phyloP scores from a whole-genome alignment of 2,113 vertebrate species.

The Coracopsis vasa region DNA sequence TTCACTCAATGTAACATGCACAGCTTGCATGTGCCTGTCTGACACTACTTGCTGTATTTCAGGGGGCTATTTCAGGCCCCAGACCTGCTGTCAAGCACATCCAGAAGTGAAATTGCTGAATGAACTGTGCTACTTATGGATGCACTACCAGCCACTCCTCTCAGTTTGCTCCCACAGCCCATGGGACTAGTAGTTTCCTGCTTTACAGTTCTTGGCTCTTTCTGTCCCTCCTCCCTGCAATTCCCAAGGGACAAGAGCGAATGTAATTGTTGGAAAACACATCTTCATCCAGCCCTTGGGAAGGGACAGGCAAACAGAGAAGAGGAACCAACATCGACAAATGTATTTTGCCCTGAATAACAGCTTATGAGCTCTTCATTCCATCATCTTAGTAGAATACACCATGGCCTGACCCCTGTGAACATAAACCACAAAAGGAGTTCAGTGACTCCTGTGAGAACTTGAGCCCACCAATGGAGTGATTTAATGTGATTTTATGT shows the following conservation, averaged over 20 bases:
- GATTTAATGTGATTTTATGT: not conserved
- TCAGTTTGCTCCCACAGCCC: not conserved
- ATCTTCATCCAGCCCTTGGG: not conserved
- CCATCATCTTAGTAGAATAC: not conserved
- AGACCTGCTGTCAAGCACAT: not conserved
- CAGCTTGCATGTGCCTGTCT: not conserved
- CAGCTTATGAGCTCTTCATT: not conserved
- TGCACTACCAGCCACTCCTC: not conserved
- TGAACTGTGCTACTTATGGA: not conserved
- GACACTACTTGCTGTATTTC: not conserved
- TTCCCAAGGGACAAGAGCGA: not conserved
- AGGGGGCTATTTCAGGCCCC: not conserved
- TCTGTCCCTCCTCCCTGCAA: not conserved
- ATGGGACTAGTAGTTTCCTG: not conserved
- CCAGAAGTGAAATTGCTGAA: not conserved
- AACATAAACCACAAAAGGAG: not conserved
- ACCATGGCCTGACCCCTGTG: not conserved
- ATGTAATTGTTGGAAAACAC: not conserved
- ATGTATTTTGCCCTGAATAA: not conserved
- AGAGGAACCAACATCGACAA: not conserved
- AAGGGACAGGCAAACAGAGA: not conserved
- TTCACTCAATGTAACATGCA: not conserved
- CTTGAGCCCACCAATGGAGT: accelerated
- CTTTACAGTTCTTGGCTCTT: not conserved
- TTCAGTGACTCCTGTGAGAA: not conserved